Evolutionary conservation across 1,140 invertebrate genomes (phyloP), one percentile per base, ranked within the genome.

Genomic region (Whitmania pigra): DNA sequence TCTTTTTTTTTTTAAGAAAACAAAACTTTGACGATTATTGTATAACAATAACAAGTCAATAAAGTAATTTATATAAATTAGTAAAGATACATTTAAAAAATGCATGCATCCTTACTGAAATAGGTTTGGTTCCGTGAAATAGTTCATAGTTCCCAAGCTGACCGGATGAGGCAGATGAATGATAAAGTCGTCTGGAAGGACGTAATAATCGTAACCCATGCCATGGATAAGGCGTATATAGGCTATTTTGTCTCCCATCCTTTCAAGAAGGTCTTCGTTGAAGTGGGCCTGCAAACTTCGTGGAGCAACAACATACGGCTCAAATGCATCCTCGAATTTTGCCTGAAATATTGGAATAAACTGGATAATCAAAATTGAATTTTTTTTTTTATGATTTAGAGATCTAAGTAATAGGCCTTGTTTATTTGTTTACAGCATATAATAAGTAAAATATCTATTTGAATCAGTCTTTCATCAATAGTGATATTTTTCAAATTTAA

Each of bases 281-380:
- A 73, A 94, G 74, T 86, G 82, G 2, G 89, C 88, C 31, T 90
- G 86, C 57, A 88, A 86, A 74, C 86, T 87, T 31, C 87, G 83
- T 15, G 53, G 25, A 0, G 91, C 88, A 0, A 93, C 89, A 68
- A 93, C 84, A 77, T 93, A 93, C 0, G 92, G 92, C 78, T 93
- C 91, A 80, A 91, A 94, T 82, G 93, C 89, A 0, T 88, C 85
- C 78, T 91, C 87, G 90, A 91, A 93, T 73, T 86, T 85, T 2
- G 92, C 88, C 88, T 91, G 40, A 49, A 49, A 15, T 49, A 49
- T 49, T 63, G 43, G 57, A n/a, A 13, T 13, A 31, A 7, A 63
- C 20, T 25, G 57, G 29, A 17, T 7, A 15, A 63, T 25, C 22
- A 18, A n/a, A 6, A 63, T n/a, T 18, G 57, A 13, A 25, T 63